Conservation (phyloP, 2,797 vertebrate species). For the Lacerta viridis region DNA sequence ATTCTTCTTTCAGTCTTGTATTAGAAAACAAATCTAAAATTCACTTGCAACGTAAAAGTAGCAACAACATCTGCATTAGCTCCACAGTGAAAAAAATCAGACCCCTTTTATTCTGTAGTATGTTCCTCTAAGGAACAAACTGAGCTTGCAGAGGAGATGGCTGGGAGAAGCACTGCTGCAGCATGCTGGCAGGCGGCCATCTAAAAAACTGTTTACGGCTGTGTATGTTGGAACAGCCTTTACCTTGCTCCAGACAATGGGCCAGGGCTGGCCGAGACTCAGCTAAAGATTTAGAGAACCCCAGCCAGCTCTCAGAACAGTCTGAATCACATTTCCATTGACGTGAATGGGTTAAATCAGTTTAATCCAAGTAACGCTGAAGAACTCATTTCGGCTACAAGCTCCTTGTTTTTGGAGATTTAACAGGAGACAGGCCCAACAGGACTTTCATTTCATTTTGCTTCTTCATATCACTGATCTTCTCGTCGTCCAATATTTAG, state of each 20-base stretch:
- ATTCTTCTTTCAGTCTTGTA: background rate
- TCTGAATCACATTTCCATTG: constrained; percentile 25
- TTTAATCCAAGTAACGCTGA: constrained; percentile 23
- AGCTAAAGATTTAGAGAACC: constrained; percentile 17
- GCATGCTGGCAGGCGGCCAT: constrained; percentile 22
- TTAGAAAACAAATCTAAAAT: constrained; percentile 12
- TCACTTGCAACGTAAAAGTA: background rate
- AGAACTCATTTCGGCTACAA: background rate
- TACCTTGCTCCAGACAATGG: constrained; percentile 28
- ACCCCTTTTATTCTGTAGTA: background rate
- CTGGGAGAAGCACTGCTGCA: background rate
- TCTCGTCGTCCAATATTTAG: background rate
- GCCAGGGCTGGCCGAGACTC: constrained; percentile 25
- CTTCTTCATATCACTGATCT: background rate
- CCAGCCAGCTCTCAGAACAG: constrained; percentile 17
- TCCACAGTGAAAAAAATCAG: constrained; percentile 6
- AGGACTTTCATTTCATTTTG: background rate
- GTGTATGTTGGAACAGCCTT: constrained; percentile 32
- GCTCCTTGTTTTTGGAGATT: constrained; percentile 4
- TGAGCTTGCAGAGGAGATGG: constrained; percentile 18
- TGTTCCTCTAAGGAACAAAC: constrained; percentile 22
- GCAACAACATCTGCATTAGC: background rate
- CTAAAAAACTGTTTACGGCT: constrained; percentile 41
- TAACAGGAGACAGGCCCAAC: background rate
- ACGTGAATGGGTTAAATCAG: constrained; percentile 15